A percentile compares a stretch with the other conserved stretches of the same genome.
These are phyloP conservation scores for Chymomyza costata DNA, from an alignment of 1,140 invertebrate species.

Conservation along the genomic window DNA sequence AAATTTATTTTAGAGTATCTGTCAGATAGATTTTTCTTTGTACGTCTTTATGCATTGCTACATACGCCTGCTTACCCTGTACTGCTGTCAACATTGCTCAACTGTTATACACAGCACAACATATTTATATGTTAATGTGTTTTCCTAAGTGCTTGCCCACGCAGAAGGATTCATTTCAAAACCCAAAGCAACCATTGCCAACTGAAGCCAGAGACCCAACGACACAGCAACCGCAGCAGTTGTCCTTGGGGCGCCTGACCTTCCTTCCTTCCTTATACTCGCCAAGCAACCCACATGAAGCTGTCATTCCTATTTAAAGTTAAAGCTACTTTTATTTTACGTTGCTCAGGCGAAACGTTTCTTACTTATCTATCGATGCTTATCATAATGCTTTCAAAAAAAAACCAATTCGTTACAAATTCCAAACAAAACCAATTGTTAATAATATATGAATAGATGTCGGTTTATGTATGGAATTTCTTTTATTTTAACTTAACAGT, in stretches of 20 bases:
- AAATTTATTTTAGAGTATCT: slow-evolving; percentile 33
- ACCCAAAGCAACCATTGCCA: no score
- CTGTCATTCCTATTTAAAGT: slow-evolving; percentile 38
- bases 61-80: slow-evolving; percentile 14
- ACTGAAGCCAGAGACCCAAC: no score
- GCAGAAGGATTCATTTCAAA: slow-evolving; percentile 30
- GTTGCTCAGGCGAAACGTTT: slow-evolving; percentile 1
- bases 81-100: not conserved
- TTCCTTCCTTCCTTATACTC: not conserved
- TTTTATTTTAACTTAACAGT: no score
- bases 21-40: no score
- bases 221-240: not conserved
- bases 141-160: slow-evolving; percentile 5
- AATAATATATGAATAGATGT: no score
- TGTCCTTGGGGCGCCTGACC: slow-evolving; percentile 32
- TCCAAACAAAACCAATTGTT: no score
- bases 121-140: slow-evolving; percentile 63
- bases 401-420: no score
- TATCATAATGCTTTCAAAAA: slow-evolving; percentile 31
- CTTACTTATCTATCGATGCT: slow-evolving; percentile 24
- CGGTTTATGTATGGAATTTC: no score
- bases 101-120: slow-evolving; percentile 43
- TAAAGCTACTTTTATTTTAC: slow-evolving; percentile 31
- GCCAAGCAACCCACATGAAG: no score
- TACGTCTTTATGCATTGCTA: no score